Evolutionary conservation across 1,140 invertebrate genomes (phyloP).

Genomic region (Venturia canescens): DNA sequence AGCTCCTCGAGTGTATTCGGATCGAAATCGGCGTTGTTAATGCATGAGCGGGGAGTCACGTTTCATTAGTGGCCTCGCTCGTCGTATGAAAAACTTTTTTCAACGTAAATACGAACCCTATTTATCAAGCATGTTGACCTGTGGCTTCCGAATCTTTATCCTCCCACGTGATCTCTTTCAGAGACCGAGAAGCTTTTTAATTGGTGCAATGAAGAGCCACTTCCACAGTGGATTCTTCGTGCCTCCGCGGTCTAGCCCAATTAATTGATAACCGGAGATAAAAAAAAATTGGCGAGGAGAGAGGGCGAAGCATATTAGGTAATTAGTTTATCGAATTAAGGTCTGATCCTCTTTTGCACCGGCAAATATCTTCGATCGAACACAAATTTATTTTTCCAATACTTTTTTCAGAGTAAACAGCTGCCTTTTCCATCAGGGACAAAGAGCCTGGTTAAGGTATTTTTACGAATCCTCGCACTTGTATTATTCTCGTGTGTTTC

Average conservation of each 20-base stretch:
- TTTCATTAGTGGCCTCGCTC: too few relatives aligned
- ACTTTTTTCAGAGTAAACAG: conserved; percentile 38
- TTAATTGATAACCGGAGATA: conserved; percentile 53
- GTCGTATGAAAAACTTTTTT: too few relatives aligned
- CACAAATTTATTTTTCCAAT: conserved; percentile 10
- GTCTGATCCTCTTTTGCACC: conserved; percentile 33
- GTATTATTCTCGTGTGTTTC: too few relatives aligned
- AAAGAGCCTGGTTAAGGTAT: conserved; percentile 31
- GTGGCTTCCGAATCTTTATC: background rate
- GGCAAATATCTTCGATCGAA: conserved; percentile 26
- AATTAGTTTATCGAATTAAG: conserved; percentile 45
- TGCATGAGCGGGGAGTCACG: too few relatives aligned
- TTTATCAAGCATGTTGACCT: conserved; percentile 4
- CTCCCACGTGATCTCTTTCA: background rate
- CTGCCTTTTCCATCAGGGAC: background rate
- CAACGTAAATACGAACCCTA: background rate
- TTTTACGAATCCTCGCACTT: background rate
- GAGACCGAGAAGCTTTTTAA: conserved; percentile 41
- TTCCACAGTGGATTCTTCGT: background rate
- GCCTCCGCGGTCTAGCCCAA: conserved; percentile 39
- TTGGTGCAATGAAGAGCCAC: conserved; percentile 47
- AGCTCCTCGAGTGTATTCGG: too few relatives aligned
- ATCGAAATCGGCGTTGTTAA: too few relatives aligned
- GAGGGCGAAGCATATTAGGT: conserved; percentile 29
- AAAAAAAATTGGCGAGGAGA: background rate